phyloP scores from a whole-genome alignment of 2,888 invertebrate species.

The Sphaeridia pumilis region DNA sequence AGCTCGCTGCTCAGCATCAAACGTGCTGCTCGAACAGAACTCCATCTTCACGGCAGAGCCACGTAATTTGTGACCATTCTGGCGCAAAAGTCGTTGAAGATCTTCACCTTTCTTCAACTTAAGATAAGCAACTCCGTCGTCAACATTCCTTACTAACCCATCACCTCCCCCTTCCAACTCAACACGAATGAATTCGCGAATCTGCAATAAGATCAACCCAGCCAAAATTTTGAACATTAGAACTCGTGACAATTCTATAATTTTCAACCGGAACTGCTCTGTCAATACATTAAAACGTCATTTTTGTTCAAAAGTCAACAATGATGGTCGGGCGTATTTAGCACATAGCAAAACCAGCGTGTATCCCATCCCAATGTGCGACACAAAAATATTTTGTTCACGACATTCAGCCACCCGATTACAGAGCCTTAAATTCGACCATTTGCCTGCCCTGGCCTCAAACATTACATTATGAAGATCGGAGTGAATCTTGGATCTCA shows the following conservation, averaged over 20 bases:
- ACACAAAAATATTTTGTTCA: no score
- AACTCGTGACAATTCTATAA: not conserved
- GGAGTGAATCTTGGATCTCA: no score
- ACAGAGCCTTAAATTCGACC: no score
- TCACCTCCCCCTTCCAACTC: constrained; percentile 32
- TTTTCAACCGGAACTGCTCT: no score
- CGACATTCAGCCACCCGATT: no score
- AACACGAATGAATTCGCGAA: constrained; percentile 31
- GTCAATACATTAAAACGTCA: no score
- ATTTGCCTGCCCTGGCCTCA: no score
- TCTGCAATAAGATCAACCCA: constrained; percentile 21
- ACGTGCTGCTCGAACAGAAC: constrained; percentile 22
- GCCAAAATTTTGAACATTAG: not conserved
- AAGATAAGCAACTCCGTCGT: constrained; percentile 29
- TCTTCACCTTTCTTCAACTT: constrained; percentile 27
- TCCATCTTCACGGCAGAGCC: constrained; percentile 23
- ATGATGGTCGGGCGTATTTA: no score
- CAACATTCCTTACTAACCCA: constrained; percentile 31
- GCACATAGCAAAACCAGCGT: no score
- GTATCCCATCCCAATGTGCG: no score
- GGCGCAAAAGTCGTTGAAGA: constrained; percentile 24
- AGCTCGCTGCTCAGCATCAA: constrained; percentile 24
- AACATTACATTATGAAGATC: no score
- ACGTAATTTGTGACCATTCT: constrained; percentile 27
- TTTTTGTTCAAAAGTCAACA: no score